Percentiles rank a stretch among this genome's conserved stretches.
Conservation (phyloP, 2,888 invertebrate genomes). For the Capitulum mitella region DNA sequence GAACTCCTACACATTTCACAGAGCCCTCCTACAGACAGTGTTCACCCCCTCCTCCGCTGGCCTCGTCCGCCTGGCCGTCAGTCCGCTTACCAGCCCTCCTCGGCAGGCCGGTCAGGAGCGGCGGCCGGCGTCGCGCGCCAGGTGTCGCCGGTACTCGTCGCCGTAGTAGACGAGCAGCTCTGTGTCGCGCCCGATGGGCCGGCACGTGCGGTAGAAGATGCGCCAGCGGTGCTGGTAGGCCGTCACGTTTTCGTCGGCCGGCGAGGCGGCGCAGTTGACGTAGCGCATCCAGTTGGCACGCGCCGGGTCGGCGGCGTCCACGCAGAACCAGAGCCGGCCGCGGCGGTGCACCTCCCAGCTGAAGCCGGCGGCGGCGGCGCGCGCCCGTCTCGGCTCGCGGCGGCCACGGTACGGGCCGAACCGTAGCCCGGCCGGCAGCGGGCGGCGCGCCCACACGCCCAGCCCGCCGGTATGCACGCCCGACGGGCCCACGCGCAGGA, state of each 20-base stretch:
- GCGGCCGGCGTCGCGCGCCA: no score
- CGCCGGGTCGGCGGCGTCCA: conserved; percentile 40
- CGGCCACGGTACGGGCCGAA: conserved; percentile 40
- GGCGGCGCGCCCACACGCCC: conserved; percentile 38
- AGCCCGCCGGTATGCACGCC: conserved; percentile 38
- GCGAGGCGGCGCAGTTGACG: conserved; percentile 36
- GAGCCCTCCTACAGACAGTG: no score
- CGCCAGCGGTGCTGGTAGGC: conserved; percentile 52
- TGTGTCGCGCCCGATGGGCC: conserved; percentile 40
- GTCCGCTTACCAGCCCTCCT: no score
- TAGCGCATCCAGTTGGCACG: conserved; percentile 38
- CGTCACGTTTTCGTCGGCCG: conserved; percentile 50
- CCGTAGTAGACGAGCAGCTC: conserved; percentile 48
- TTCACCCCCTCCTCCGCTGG: no score
- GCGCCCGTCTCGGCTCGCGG: conserved; percentile 29
- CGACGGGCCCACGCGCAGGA: conserved; percentile 38
- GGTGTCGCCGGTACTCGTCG: conserved; percentile 41
- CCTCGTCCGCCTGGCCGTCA: no score
- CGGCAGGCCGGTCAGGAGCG: no score
- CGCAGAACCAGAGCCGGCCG: conserved; percentile 39
- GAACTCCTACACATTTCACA: no score
- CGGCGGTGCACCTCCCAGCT: conserved; percentile 37
- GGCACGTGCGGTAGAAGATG: conserved; percentile 49
- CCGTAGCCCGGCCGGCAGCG: conserved; percentile 38
- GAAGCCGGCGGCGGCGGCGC: conserved; percentile 38